These are phyloP conservation scores for Heliconius cydno DNA, from an alignment of 2,888 invertebrate species.

Conservation along the genomic window DNA sequence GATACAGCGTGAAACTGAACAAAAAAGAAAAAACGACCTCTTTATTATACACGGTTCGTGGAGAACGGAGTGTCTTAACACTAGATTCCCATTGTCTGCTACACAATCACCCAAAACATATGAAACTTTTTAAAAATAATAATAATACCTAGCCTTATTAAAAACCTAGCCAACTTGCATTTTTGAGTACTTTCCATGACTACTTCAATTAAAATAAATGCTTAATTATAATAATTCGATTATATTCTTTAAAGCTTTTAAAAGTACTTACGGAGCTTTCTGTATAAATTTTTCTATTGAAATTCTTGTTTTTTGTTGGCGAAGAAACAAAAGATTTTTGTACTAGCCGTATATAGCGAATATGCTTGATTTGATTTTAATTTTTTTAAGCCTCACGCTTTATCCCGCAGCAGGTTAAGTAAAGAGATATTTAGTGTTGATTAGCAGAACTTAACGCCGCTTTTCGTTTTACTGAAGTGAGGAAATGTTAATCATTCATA, in stretches of 20 bases:
- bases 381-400: background rate
- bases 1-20: no score
- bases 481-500: background rate
- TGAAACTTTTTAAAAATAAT: background rate
- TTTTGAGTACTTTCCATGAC: background rate
- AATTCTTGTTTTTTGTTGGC: background rate
- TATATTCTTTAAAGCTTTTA: slow-evolving; percentile 3
- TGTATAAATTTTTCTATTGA: slow-evolving; percentile 2
- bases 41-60: no score
- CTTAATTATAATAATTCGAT: slow-evolving; percentile 20
- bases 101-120: background rate
- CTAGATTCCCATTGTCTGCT: no score
- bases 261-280: slow-evolving; percentile 26
- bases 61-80: no score
- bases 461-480: background rate
- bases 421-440: background rate
- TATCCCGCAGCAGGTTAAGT: background rate
- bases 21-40: no score
- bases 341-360: background rate
- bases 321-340: slow-evolving; percentile 4
- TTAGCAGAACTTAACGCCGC: background rate
- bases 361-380: no score
- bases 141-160: background rate
- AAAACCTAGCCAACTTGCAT: background rate
- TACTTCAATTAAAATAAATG: slow-evolving; percentile 24